These are phyloP conservation scores for Acleris laterana DNA, from an alignment of 2,888 invertebrate genomes.

Conservation along the genomic window DNA sequence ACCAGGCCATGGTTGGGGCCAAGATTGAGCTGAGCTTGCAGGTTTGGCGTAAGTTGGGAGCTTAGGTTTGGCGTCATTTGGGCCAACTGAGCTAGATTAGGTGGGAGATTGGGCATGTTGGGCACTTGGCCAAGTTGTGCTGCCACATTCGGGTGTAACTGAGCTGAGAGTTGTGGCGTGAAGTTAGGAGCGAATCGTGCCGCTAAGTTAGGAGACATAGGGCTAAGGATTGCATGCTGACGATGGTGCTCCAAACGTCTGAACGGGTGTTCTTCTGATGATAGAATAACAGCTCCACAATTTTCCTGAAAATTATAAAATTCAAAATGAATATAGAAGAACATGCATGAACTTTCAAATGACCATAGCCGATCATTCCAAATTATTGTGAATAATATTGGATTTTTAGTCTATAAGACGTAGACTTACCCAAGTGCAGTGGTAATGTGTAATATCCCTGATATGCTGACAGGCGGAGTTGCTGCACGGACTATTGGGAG, in stretches of 20 bases:
- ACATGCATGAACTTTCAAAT: too few relatives aligned
- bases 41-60: conserved; percentile 72
- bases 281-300: conserved; percentile 90
- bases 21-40: conserved; percentile 74
- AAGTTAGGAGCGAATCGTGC: conserved; percentile 84
- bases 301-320: conserved; percentile 84
- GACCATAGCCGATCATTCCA: too few relatives aligned
- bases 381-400: too few relatives aligned
- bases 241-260: conserved; percentile 93
- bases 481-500: conserved; percentile 86
- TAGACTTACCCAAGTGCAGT: conserved; percentile 92
- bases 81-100: conserved; percentile 75
- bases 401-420: neutral
- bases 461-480: conserved; percentile 89
- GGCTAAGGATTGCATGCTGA: conserved; percentile 90
- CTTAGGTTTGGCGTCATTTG: conserved; percentile 77
- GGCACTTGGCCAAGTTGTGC: conserved; percentile 78
- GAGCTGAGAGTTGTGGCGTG: conserved; percentile 75
- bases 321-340: neutral
- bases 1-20: conserved; percentile 68
- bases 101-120: conserved; percentile 68
- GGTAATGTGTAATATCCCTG: conserved; percentile 92
- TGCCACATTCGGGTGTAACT: conserved; percentile 79
- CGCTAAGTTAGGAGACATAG: conserved; percentile 84
- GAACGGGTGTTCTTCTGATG: conserved; percentile 90